These are phyloP conservation scores for Vicugna pacos DNA, from an alignment of 2,113 vertebrate genomes.

Conservation along the genomic window DNA sequence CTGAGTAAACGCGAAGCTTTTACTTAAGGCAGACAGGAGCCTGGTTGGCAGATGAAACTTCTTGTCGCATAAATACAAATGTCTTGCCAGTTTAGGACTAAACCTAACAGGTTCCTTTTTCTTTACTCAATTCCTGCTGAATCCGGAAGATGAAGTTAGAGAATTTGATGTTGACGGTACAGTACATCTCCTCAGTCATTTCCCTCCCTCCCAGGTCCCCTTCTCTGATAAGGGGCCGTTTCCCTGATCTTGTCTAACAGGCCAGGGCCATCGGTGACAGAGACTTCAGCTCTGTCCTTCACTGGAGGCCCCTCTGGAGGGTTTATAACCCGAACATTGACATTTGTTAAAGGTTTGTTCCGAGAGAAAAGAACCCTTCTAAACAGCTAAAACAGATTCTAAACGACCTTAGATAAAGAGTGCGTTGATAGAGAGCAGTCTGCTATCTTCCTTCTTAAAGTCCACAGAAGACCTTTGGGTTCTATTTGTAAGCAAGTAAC, in stretches of 20 bases:
- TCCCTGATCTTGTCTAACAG: not conserved
- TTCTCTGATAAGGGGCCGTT: conserved; percentile 30
- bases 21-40: conserved; percentile 78
- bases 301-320: not conserved
- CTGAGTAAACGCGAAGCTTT: conserved; percentile 83
- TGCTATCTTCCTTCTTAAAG: not conserved
- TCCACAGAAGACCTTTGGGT: not conserved
- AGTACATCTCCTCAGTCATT: conserved; percentile 36
- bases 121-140: conserved; percentile 52
- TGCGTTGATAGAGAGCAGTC: not conserved
- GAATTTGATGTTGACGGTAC: conserved; percentile 51
- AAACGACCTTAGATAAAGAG: conserved; percentile 59
- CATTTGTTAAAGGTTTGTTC: conserved; percentile 72
- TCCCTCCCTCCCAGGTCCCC: conserved; percentile 11
- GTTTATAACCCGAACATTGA: conserved; percentile 46
- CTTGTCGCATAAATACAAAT: conserved; percentile 82
- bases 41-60: conserved; percentile 82
- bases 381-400: not conserved
- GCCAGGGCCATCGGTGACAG: not conserved
- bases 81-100: conserved; percentile 76
- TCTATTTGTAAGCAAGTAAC: not conserved
- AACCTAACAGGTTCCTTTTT: conserved; percentile 57
- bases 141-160: conserved; percentile 70
- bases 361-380: conserved; percentile 29
- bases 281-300: not conserved